Conservation (phyloP, 2,113 vertebrate species). For the Guaruba guarouba region DNA sequence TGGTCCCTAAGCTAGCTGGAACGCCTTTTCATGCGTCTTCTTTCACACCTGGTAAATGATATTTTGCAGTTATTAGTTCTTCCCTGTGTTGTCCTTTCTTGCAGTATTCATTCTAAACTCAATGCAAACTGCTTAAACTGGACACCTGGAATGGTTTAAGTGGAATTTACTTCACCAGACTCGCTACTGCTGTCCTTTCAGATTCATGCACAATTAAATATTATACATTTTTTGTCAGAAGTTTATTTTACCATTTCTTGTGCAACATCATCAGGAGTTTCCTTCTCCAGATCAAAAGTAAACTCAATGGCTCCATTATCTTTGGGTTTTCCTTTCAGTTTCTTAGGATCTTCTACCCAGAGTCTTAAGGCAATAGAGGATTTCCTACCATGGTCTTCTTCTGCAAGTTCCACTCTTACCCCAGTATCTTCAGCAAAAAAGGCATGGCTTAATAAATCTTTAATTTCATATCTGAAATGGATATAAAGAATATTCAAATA, state of each 20-base stretch:
- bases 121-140: background rate
- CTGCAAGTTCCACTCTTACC: conserved; percentile 95
- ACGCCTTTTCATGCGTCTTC: background rate
- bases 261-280: conserved; percentile 94
- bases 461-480: conserved; percentile 90
- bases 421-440: conserved; percentile 99
- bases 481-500: conserved; percentile 25
- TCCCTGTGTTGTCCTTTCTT: background rate
- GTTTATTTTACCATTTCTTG: conserved; percentile 93
- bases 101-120: background rate
- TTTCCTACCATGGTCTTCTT: conserved; percentile 95
- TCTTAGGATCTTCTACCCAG: conserved; percentile 98
- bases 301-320: conserved; percentile 98
- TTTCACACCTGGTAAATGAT: background rate
- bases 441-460: conserved; percentile 95
- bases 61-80: background rate
- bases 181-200: background rate
- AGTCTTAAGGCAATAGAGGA: conserved; percentile 92
- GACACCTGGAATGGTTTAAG: background rate
- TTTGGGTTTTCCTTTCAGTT: conserved; percentile 97
- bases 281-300: conserved; percentile 91
- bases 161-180: background rate
- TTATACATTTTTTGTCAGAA: background rate
- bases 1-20: background rate
- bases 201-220: background rate